Evolutionary conservation across 2,113 vertebrate species (phyloP), one percentile per base, ranked within the genome.

Genomic region (Fukomys damarensis): DNA sequence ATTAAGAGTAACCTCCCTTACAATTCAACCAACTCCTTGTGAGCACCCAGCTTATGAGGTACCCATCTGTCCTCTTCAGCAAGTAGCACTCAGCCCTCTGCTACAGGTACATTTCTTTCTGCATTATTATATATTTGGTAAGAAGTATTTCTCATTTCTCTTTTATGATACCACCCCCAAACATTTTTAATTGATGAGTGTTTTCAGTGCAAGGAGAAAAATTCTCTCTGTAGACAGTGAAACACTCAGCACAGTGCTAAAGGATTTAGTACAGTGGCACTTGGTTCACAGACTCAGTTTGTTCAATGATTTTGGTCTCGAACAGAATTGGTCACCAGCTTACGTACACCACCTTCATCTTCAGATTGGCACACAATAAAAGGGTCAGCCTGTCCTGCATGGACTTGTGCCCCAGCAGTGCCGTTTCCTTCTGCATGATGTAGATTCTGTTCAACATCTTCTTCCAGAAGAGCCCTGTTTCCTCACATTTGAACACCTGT

Each of bases 1-100:
- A 96, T 96, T 86, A 91, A 89, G 41, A 84, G 80, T 96, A 83
- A 93, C 61, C 43, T 88, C n/a, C 13, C 14, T 46, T 92, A 72
- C 86, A 82, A 65, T 52, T 43, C 59, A 93, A 61, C 41, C 41
- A 94, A 85, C 92, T 94, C 77, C 72, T 90, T 94, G 32, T 16
- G 54, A 96, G 12, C 17, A 54, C 54, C 38, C 46, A 61, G 46
- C 59, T 38, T 79, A 28, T 66, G n/a, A 83, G 28, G 63, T 68
- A 93, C 52, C 94, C 43, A 68, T 86, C 82, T 82, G 82, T 77
- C 28, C 9, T 77, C 43, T 58, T 88, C 22, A 82, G 58, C 85
- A 46, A 93, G 83, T 26, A 82, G 41, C 4, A 79, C 26, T 35
- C 7, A 58, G 89, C 7, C n/a, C 35, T 89, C 79, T 76, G 2